These are phyloP conservation scores for Varanus komodoensis DNA, from an alignment of 2,113 vertebrate species.

Conservation along the genomic window DNA sequence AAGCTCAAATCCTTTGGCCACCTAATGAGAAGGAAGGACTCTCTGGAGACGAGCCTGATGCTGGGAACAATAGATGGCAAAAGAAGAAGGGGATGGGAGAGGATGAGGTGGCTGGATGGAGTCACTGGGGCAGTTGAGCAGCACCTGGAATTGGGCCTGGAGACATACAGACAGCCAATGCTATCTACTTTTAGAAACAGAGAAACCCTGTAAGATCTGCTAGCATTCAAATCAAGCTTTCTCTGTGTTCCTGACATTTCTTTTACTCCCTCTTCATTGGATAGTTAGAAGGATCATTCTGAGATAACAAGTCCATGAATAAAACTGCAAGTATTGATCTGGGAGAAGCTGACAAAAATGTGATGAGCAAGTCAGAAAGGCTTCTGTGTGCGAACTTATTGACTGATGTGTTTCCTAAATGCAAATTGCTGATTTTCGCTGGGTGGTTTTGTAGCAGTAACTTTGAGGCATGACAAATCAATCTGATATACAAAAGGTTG, in stretches of 20 bases:
- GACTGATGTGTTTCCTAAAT: slow-evolving; percentile 76
- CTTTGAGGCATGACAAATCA: slow-evolving; percentile 64
- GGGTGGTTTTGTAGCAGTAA: slow-evolving; percentile 70
- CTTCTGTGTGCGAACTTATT: slow-evolving; percentile 69
- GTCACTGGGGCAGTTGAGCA: too few relatives aligned
- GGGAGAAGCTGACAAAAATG: slow-evolving; percentile 71
- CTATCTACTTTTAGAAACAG: background rate
- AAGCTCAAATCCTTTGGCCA: too few relatives aligned
- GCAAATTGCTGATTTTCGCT: slow-evolving; percentile 74
- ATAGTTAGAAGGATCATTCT: slow-evolving; percentile 30
- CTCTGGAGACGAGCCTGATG: too few relatives aligned
- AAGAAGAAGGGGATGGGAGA: too few relatives aligned
- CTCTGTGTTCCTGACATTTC: background rate
- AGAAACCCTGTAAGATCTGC: slow-evolving; percentile 13
- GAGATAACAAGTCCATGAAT: slow-evolving; percentile 65
- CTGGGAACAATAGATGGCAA: too few relatives aligned
- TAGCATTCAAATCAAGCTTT: accelerated
- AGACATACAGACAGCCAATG: too few relatives aligned
- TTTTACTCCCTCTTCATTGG: background rate
- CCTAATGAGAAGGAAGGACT: too few relatives aligned
- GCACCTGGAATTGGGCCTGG: too few relatives aligned
- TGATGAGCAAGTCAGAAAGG: slow-evolving; percentile 53
- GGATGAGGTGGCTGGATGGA: too few relatives aligned
- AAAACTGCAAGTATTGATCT: slow-evolving; percentile 77
- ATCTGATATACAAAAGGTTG: slow-evolving; percentile 50